A percentile compares a stretch with the other conserved stretches of the same genome.
Conservation (phyloP, 92 coral and sea anemone genomes). For the Desmophyllum pertusum region DNA sequence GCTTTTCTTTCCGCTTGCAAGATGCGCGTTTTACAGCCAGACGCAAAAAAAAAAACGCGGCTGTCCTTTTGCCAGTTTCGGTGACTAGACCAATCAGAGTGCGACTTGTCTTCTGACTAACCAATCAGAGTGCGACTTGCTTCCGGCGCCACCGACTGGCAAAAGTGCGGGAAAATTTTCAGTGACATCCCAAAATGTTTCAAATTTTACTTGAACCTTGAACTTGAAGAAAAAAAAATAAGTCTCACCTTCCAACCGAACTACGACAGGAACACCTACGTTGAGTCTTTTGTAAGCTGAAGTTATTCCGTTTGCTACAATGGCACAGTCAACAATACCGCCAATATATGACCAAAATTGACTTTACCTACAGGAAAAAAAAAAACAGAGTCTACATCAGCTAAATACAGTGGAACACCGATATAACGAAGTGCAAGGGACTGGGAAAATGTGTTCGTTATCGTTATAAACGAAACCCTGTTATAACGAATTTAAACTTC, state of each 20-base stretch:
- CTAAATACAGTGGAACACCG: no score
- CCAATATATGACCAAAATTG: slow-evolving; percentile 94
- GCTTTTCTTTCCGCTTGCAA: neutral
- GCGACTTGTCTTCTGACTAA: neutral
- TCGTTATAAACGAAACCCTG: no score
- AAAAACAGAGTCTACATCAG: neutral
- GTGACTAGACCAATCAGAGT: neutral
- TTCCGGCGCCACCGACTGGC: neutral
- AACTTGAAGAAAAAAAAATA: neutral
- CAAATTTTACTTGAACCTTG: neutral
- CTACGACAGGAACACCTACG: slow-evolving; percentile 82
- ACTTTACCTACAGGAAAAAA: slow-evolving; percentile 64
- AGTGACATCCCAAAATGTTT: neutral
- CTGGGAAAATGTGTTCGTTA: no score
- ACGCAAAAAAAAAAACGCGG: neutral
- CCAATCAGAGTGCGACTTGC: neutral
- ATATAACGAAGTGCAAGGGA: no score
- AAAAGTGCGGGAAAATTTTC: neutral
- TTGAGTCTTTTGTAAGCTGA: slow-evolving; percentile 83
- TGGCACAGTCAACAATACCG: slow-evolving; percentile 91
- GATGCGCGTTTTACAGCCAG: neutral
- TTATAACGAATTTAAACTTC: no score
- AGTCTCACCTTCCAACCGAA: slow-evolving; percentile 86
- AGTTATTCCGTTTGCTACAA: slow-evolving; percentile 91
- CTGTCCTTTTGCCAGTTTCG: neutral